Base-by-base conservation (phyloP, 1,140 invertebrate species). In the Campoletis sonorensis region DNA sequence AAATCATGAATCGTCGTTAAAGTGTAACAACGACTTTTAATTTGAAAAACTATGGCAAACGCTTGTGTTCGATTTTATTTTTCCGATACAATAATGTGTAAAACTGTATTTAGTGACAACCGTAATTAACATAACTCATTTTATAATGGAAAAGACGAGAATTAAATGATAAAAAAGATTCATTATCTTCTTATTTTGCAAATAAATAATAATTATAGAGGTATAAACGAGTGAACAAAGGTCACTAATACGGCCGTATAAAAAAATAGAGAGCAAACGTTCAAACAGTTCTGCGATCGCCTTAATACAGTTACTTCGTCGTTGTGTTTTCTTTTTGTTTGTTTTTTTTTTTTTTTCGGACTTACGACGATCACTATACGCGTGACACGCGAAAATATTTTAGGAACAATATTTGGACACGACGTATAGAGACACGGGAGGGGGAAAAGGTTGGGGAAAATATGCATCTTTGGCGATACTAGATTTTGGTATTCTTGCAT, bases 181-280 rank as follows among this genome's bases (percentile, higher is more conserved):
- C n/a, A n/a, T n/a, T n/a, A n/a, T n/a, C n/a, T 45, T 76, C 51
- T 67, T 40, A 37, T 70, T 70, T 70, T 33, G 4, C 30, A 4
- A 70, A 70, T 70, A 70, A 70, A 76, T 30, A 82, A 67, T 80
- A 77, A 76, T 45, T 23, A 58, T 23, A 67, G n/a, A 67, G 72
- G 73, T 58, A 77, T 77, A 1, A 77, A 77, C 23, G 61, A 54
- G 45, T 26, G 21, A 13, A 70, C 26, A 30, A 78, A 23, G 45
- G 68, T 77, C 37, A 79, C 71, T 75, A 78, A 81, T 79, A 80
- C 79, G 87, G 87, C 88, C 84, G 84, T 90, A 90, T 87, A 64
- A 84, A 90, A 91, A 90, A 91, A 91, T 91, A 91, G 90, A 91
- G 90, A 91, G 90, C 89, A 88, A 90, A 90, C 88, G 87, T 88